Conservation (phyloP, 2,113 vertebrate genomes). For the Peromyscus californicus region DNA sequence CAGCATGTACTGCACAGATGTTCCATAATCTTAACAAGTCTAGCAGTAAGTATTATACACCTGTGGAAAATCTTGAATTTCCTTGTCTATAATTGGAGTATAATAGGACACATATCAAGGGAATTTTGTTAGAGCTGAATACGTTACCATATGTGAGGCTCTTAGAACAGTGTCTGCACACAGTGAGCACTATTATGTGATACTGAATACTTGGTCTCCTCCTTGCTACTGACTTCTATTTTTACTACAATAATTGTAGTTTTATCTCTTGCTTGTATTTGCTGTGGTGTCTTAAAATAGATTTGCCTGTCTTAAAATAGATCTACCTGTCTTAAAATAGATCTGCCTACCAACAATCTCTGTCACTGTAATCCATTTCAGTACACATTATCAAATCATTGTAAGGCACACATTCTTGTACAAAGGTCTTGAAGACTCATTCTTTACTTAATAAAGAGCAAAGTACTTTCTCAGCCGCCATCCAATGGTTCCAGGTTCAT, state of each 20-base stretch:
- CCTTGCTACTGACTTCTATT: slow-evolving; percentile 39
- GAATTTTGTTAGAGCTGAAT: background rate
- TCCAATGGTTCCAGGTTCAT: background rate
- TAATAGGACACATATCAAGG: background rate
- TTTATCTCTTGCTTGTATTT: slow-evolving; percentile 55
- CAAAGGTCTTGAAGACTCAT: slow-evolving; percentile 51
- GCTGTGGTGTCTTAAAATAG: slow-evolving; percentile 11
- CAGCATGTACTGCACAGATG: background rate
- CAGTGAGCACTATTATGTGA: background rate
- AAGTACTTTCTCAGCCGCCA: slow-evolving; percentile 22
- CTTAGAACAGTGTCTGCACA: background rate
- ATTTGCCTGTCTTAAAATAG: background rate
- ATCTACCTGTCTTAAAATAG: slow-evolving; percentile 20
- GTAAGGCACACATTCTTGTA: background rate
- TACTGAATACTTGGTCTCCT: background rate
- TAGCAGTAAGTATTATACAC: slow-evolving; percentile 19
- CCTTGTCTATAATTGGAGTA: background rate
- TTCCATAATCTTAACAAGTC: slow-evolving; percentile 48
- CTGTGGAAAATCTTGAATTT: slow-evolving; percentile 34
- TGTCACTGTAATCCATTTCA: slow-evolving; percentile 16
- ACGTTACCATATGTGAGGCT: background rate
- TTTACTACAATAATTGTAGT: slow-evolving; percentile 56
- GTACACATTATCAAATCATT: background rate
- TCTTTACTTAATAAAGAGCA: slow-evolving; percentile 32
- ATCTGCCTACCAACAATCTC: slow-evolving; percentile 5